Base-by-base conservation (phyloP, 2,113 vertebrate species). In the Nothobranchius kuhntae region DNA sequence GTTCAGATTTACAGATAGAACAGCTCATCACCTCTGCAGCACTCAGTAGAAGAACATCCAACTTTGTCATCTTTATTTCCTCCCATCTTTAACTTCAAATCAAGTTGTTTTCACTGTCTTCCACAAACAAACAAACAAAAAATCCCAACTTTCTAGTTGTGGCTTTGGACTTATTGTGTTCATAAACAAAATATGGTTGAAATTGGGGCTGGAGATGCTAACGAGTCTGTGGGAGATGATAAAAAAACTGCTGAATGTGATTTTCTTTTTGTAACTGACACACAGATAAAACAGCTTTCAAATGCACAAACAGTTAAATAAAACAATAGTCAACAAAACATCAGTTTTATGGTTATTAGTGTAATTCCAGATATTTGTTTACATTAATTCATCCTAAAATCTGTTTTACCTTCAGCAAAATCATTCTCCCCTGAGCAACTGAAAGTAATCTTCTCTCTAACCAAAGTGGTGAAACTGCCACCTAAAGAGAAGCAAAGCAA, bases 381-480 rank as follows among this genome's bases (percentile, higher is more conserved):
- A 17, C 52, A 63, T 5, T 67, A 26, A 72, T 75, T 62, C 63
- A 61, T 14, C 57, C 62, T 52, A 15, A 74, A 71, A 10, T 12
- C 15, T 42, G 8, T 51, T 42, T 13, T 62, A 7, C 21, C 12
- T 57, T 57, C 36, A 26, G 46, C 15, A 50, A 13, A 61, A 73
- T 47, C 3, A 3, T 13, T 53, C 47, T 75, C 50, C 9, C 5
- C 0, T 3, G 56, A 65, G 55, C 73, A 53, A 57, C 50, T 61
- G 11, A 30, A 30, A 40, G 9, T 40, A 4, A 40, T 40, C 38
- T 40, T 40, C 38, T 40, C 38, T 40, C 9, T 7, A 40, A 6
- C 38, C 9, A 9, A 40, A 40, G 2, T 53, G 58, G 77, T 77
- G 40, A 68, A 83, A 82, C 53, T 58, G 42, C 53, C 26, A 71